Base-by-base conservation (phyloP, 2,113 vertebrate species). In the Pseudorasbora parva region DNA sequence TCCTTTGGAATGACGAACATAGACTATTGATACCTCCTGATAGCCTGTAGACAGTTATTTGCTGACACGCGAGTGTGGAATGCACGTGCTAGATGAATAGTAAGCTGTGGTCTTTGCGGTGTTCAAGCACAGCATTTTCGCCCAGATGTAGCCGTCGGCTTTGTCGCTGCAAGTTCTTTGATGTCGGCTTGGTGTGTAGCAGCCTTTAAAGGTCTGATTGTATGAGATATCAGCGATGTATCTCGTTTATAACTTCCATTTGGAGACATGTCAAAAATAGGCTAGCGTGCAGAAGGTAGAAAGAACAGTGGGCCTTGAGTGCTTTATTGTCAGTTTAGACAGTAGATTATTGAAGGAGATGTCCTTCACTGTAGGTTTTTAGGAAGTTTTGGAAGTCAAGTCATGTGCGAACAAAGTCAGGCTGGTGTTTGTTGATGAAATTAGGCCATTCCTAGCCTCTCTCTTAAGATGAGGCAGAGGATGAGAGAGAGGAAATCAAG, bases 331-430 rank as follows among this genome's bases (percentile, higher is more conserved):
- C 45, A 23, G 23, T 83, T 83, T 43, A 77, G n/a, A 41, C 43
- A 49, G 47, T 30, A 78, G 64, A 84, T 78, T 78, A 78, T 66
- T 76, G 72, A 56, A 77, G 59, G 15, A 76, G 30, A 84, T 78
- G 30, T 15, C 60, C 60, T 84, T 84, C 62, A 78, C n/a, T 25
- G 4, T n/a, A 5, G 12, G 57, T 45, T 56, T 75, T 77, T 15
- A 37, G 37, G 19, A 64, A 43, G 7, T 21, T 59, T 59, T 76
- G 14, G 51, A 80, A 68, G 30, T 43, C 25, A 64, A 79, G 47
- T 77, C 69, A 72, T 14, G 49, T 33, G 68, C 75, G 41, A 30
- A 85, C 27, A 75, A 74, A 41, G 56, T 83, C 43, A 73, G 6
- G 15, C 27, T 17, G 10, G 4, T 43, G 69, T 81, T 83, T 77